Evolutionary conservation across 1,140 invertebrate genomes (phyloP).

Genomic region (Oreohelix idahoensis): DNA sequence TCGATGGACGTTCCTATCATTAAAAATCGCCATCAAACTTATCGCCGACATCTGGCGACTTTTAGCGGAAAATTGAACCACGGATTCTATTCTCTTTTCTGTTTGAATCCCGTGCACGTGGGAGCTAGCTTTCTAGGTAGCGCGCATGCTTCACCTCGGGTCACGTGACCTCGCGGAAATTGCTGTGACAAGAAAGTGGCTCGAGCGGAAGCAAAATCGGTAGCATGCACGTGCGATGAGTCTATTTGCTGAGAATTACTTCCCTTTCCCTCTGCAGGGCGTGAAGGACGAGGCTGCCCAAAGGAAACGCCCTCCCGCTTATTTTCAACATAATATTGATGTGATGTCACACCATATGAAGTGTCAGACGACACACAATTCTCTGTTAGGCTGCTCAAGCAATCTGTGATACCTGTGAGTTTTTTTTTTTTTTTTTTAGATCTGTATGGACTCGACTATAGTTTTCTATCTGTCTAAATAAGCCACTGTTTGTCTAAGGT

Average conservation of each 20-base stretch:
- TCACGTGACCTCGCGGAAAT: conserved; percentile 25
- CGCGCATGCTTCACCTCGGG: neutral
- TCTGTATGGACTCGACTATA: no score
- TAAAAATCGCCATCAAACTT: no score
- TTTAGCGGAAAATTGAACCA: conserved; percentile 17
- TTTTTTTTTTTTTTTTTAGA: no score
- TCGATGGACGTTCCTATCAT: neutral
- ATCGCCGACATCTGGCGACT: conserved; percentile 15
- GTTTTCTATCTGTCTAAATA: no score
- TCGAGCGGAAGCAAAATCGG: conserved; percentile 9
- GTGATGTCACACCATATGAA: neutral
- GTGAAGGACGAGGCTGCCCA: neutral
- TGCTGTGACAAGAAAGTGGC: conserved; percentile 32
- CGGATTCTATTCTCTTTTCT: neutral
- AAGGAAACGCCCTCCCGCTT: neutral
- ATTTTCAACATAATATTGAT: neutral
- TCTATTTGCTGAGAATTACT: conserved; percentile 29
- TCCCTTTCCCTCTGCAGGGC: neutral
- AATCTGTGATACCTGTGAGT: no score
- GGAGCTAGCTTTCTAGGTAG: neutral
- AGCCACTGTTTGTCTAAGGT: no score
- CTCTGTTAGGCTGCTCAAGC: no score
- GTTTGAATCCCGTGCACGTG: conserved; percentile 4
- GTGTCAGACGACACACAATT: neutral
- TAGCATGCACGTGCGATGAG: conserved; percentile 4